A percentile compares a stretch with the other conserved stretches of the same genome.
phyloP scores from a whole-genome alignment of 2,113 vertebrate genomes.

The Catagonus wagneri region DNA sequence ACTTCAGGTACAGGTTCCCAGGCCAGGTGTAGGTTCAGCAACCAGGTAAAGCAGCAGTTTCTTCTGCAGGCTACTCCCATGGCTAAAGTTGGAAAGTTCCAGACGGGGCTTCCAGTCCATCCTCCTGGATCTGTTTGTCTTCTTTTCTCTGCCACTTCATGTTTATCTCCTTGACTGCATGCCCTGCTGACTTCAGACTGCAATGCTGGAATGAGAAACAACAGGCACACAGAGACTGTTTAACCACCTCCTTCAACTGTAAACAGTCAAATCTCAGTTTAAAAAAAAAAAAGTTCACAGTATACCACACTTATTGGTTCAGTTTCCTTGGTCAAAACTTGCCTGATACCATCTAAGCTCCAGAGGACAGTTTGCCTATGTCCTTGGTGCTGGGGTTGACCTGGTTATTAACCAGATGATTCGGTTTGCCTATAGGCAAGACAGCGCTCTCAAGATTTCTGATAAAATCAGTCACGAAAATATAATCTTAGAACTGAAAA shows the following conservation, averaged over 20 bases:
- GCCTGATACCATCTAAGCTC: not conserved
- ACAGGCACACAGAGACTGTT: not conserved
- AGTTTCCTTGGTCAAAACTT: not conserved
- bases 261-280: not conserved
- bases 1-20: not conserved
- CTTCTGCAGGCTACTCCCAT: not conserved
- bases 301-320: not conserved
- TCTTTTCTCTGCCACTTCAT: not conserved
- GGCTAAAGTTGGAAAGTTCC: not conserved
- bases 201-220: not conserved
- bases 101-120: not conserved
- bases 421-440: not conserved
- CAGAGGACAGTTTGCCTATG: not conserved
- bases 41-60: fast-evolving
- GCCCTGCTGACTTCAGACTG: not conserved
- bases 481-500: slow-evolving; percentile 17
- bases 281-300: not conserved
- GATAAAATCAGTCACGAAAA: slow-evolving; percentile 44
- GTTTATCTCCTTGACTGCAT: not conserved
- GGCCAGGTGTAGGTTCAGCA: too few relatives aligned
- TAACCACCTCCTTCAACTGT: not conserved
- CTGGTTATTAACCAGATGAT: not conserved
- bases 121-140: not conserved
- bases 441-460: slow-evolving; percentile 12
- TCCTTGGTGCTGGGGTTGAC: not conserved